Conservation (phyloP, 2,113 vertebrate genomes). For the Macroglossus sobrinus region DNA sequence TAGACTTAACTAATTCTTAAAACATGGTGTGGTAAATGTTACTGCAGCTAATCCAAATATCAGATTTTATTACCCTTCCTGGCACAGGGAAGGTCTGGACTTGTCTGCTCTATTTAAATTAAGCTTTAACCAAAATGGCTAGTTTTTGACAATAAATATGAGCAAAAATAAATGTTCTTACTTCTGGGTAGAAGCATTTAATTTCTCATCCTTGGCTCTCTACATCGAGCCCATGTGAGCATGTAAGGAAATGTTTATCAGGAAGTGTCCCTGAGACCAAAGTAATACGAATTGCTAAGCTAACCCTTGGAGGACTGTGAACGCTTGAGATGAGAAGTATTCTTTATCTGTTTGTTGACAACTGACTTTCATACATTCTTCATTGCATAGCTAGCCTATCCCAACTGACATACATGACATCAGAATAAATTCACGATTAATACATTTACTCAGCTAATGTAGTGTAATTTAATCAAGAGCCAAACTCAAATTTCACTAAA, state of each 20-base stretch:
- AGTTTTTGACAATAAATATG: not conserved
- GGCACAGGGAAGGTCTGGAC: not conserved
- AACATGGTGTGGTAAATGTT: not conserved
- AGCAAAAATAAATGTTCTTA: not conserved
- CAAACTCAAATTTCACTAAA: conserved; percentile 31
- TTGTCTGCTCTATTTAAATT: not conserved
- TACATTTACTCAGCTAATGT: not conserved
- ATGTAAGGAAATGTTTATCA: not conserved
- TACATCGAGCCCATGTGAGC: not conserved
- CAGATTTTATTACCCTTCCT: not conserved
- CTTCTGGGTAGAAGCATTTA: not conserved
- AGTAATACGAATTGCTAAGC: not conserved
- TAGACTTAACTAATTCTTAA: not conserved
- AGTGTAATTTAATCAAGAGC: not conserved
- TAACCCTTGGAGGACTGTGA: not conserved
- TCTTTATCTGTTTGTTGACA: not conserved
- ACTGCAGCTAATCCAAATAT: not conserved
- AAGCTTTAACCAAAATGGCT: not conserved
- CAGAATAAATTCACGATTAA: conserved; percentile 10
- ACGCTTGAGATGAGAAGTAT: not conserved
- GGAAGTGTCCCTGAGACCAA: not conserved
- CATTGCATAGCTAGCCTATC: not conserved
- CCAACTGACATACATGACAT: not conserved
- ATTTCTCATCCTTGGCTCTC: not conserved
- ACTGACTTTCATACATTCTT: not conserved